Evolutionary conservation across 2,797 vertebrate species (phyloP).

Genomic region (Eutrigla gurnardus): DNA sequence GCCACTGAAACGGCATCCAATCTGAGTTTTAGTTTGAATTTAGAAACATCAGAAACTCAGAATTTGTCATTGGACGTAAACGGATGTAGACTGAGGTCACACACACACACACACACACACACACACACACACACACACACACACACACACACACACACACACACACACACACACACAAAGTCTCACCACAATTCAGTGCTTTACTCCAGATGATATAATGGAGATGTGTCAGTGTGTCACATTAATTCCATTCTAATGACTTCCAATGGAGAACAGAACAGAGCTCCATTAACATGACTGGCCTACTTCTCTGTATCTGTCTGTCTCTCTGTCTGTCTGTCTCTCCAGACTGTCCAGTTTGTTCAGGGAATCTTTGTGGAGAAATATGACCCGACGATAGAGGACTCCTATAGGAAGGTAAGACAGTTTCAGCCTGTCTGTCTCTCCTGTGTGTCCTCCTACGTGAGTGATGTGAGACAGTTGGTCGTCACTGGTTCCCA

Average conservation of each 20-base stretch:
- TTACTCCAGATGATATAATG: constrained; percentile 62
- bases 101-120: not conserved
- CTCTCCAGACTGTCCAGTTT: constrained; percentile 90
- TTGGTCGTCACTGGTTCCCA: not conserved
- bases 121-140: constrained; percentile 15
- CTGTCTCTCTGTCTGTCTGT: not conserved
- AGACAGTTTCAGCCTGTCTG: constrained; percentile 23
- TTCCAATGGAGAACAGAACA: constrained; percentile 66
- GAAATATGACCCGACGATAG: constrained; percentile 99
- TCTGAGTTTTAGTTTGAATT: no score
- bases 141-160: constrained; percentile 43
- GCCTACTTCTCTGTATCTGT: constrained; percentile 49
- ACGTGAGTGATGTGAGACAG: not conserved
- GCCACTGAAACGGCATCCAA: no score
- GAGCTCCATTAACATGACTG: constrained; percentile 71
- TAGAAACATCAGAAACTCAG: no score
- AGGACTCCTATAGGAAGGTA: constrained; percentile 99
- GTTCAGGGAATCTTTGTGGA: constrained; percentile 99
- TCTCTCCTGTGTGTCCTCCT: not conserved
- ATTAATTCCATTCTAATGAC: constrained; percentile 71
- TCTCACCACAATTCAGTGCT: constrained; percentile 60
- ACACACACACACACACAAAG: constrained; percentile 39
- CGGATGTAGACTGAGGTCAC: no score
- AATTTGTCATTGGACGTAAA: no score
- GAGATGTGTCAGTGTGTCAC: constrained; percentile 74